A percentile compares a stretch with the other conserved stretches of the same genome.
Evolutionary conservation across 2,888 invertebrate species (phyloP).

Genomic region (Lepidochitona cinerea): DNA sequence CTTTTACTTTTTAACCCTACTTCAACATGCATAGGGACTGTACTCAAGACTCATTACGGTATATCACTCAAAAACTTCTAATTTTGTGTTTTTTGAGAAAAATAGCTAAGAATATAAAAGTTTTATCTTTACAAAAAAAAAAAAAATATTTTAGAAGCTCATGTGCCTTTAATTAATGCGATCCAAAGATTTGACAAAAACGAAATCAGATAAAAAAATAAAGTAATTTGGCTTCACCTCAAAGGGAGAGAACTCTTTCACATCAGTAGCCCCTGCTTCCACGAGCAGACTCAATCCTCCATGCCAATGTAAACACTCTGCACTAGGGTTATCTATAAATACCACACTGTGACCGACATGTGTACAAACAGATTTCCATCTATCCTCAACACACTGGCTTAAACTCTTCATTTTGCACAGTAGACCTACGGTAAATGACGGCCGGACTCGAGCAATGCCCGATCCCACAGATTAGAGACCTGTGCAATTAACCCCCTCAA

Average conservation of each 20-base stretch:
- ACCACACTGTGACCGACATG: constrained; percentile 78
- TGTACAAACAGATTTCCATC: constrained; percentile 77
- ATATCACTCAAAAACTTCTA: not conserved
- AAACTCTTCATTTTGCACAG: constrained; percentile 17
- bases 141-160: too few species aligned
- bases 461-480: too few species aligned
- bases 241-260: constrained; percentile 79
- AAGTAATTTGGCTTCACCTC: constrained; percentile 71
- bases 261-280: constrained; percentile 76
- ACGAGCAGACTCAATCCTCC: constrained; percentile 75
- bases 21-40: not conserved
- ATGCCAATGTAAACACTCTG: constrained; percentile 81
- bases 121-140: not conserved
- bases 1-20: not conserved
- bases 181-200: not conserved
- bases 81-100: not conserved
- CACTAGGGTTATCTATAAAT: constrained; percentile 77
- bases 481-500: too few species aligned
- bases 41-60: not conserved
- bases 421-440: not conserved
- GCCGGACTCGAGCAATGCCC: too few species aligned
- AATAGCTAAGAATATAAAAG: not conserved
- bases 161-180: not conserved
- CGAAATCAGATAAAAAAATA: not conserved
- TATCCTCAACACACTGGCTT: constrained; percentile 20